Base-by-base conservation (phyloP, 1,140 invertebrate genomes). In the Ceratoteleas bidentatus region DNA sequence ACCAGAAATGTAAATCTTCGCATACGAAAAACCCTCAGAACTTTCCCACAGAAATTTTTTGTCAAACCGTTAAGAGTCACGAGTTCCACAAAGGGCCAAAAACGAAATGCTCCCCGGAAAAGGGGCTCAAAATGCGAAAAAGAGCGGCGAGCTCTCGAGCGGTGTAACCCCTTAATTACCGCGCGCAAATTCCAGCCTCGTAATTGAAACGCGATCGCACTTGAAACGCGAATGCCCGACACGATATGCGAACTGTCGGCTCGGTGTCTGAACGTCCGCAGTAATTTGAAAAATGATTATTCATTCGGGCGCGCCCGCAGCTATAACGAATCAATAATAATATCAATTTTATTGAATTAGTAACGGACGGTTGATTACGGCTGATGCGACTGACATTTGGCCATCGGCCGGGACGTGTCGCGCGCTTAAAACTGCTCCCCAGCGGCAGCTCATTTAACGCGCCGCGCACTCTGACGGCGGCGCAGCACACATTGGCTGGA, bases 341-440 rank as follows among this genome's bases (percentile, higher is more conserved):
- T 70, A 75, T 78, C 70, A 70, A 66, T 78, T 79, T 78, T 75
- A 77, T 78, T 66, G 65, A 78, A 83, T 79, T 70, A 79, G 38
- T 65, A 69, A 78, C 69, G 72, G 47, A 32, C 36, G 70, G 64
- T 68, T 64, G 70, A 72, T 72, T 64, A 57, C 60, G 60, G 73
- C 76, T 72, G 81, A 75, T 83, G 81, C 60, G 53, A 72, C 11
- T 83, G 81, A 83, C 81, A 49, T 78, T 65, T 58, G 43, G 61
- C 57, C 80, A 53, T 57, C 74, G 73, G 36, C 34, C 75, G 60
- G 58, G 60, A 83, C 65, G 56, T 70, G 69, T 77, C 64, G 80
- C 36, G 36, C 36, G 36, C 36, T 40, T 40, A 69, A 83, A 83
- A 83, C 74, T 45, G 70, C 74, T 73, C 68, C 72, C 68, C 66